Conservation (phyloP, 2,113 vertebrate species). For the Pterocles orientalis region DNA sequence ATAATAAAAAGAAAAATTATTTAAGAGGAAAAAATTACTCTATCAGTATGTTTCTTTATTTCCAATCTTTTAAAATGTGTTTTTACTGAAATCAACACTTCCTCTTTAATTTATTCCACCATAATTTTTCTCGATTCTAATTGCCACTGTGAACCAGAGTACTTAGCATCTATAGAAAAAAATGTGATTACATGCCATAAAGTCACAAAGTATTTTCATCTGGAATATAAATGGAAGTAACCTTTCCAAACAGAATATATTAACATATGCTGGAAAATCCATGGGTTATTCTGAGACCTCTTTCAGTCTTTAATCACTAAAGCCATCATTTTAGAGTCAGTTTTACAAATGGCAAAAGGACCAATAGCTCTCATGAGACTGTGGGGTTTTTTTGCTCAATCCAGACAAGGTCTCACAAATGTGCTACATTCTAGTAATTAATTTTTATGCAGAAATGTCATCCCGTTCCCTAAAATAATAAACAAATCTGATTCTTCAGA, state of each 20-base stretch:
- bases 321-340: not conserved
- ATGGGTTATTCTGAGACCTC: conserved; percentile 5
- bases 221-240: conserved; percentile 56
- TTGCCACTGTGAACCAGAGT: not conserved
- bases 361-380: not conserved
- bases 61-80: not conserved
- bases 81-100: not conserved
- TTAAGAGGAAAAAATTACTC: not conserved
- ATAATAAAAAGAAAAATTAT: not conserved
- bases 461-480: not conserved
- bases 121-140: not conserved
- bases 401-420: not conserved
- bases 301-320: conserved; percentile 49
- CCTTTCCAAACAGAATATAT: conserved; percentile 57
- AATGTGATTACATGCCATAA: not conserved
- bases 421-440: not conserved
- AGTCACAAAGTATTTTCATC: conserved; percentile 37
- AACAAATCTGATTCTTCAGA: conserved; percentile 10
- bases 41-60: not conserved
- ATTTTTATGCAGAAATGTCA: not conserved
- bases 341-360: conserved; percentile 26
- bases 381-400: not conserved
- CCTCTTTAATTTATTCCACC: not conserved
- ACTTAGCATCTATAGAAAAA: not conserved
- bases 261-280: conserved; percentile 21